phyloP scores from a whole-genome alignment of 1,140 invertebrate species.

The Hylaeus anthracinus region DNA sequence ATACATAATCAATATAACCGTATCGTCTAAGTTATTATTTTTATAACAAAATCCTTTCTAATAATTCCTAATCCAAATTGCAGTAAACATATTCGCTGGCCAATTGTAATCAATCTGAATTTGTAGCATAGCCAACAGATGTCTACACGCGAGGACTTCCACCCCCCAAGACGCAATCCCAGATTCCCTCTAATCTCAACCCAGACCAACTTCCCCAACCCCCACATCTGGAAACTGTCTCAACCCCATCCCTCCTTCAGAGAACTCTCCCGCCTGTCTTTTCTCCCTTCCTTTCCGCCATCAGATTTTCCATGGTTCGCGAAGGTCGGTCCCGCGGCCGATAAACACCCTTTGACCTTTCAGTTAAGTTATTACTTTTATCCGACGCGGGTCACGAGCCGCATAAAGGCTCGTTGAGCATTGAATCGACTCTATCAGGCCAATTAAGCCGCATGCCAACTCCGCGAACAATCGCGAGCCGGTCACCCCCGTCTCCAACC shows the following conservation, averaged over 20 bases:
- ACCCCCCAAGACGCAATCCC: too few relatives aligned
- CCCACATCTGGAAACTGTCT: too few relatives aligned
- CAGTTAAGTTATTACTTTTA: conserved; percentile 64
- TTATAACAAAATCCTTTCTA: too few relatives aligned
- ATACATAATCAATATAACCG: too few relatives aligned
- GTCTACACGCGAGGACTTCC: too few relatives aligned
- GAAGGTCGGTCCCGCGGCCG: conserved; percentile 17
- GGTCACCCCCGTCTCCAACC: not conserved
- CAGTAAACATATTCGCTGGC: too few relatives aligned
- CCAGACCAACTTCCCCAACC: too few relatives aligned
- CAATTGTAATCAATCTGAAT: too few relatives aligned
- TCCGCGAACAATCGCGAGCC: conserved; percentile 48
- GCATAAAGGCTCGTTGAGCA: conserved; percentile 51
- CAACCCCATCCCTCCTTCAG: not conserved
- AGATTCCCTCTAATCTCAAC: too few relatives aligned
- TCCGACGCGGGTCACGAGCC: conserved; percentile 46
- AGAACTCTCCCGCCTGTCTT: not conserved
- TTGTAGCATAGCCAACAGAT: too few relatives aligned
- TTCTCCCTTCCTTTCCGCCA: not conserved
- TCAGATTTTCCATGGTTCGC: not conserved
- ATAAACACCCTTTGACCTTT: conserved; percentile 61
- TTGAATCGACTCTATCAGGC: conserved; percentile 60
- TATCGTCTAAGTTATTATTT: too few relatives aligned
- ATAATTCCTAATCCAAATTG: too few relatives aligned
- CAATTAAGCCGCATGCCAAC: conserved; percentile 55